Evolutionary conservation across 2,113 vertebrate genomes (phyloP).

Genomic region (Varanus salvator): DNA sequence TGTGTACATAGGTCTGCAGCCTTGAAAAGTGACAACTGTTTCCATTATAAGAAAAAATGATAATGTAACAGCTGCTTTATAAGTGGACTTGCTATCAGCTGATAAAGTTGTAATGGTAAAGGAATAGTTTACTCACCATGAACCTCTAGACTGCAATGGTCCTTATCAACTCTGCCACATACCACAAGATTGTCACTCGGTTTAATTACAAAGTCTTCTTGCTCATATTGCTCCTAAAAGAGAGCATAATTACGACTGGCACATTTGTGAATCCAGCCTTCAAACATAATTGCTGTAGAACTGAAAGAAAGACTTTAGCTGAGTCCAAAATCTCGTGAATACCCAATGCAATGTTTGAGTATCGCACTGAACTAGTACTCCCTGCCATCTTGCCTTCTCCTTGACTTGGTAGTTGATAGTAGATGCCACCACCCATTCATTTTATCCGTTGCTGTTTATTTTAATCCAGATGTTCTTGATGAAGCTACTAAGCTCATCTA

Average conservation of each 20-base stretch:
- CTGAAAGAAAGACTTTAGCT: not conserved
- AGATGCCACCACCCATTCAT: no score
- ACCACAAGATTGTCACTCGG: slow-evolving; percentile 91
- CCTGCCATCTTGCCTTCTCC: not conserved
- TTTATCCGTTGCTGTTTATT: no score
- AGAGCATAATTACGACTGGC: not conserved
- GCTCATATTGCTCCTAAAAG: slow-evolving; percentile 93
- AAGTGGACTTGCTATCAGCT: not conserved
- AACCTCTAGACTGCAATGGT: slow-evolving; percentile 93
- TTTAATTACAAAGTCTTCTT: slow-evolving; percentile 94
- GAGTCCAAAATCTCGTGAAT: not conserved
- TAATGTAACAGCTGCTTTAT: not conserved
- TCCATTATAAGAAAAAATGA: not conserved
- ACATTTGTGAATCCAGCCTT: not conserved
- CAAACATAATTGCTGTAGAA: not conserved
- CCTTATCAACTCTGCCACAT: slow-evolving; percentile 89
- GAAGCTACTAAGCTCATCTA: no score
- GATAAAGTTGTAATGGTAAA: not conserved
- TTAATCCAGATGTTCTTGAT: no score
- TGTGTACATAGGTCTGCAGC: no score
- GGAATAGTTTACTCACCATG: slow-evolving; percentile 77
- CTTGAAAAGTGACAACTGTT: not conserved
- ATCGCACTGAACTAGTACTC: not conserved
- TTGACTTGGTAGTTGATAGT: no score
- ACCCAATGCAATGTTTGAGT: no score